phyloP scores from a whole-genome alignment of 2,797 vertebrate species.

The Micrastur ruficollis region DNA sequence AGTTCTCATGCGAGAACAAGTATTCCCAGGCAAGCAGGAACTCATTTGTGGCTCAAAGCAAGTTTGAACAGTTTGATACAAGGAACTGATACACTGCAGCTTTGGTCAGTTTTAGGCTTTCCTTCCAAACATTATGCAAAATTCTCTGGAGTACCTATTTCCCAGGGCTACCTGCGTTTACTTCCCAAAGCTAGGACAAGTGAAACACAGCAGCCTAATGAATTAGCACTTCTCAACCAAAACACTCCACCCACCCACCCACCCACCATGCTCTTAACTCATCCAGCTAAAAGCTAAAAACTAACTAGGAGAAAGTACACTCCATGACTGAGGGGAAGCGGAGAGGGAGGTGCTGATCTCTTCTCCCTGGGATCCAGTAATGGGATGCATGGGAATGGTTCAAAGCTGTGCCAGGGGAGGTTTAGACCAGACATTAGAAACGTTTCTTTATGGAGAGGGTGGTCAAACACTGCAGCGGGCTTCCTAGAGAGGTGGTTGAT shows the following conservation, averaged over 20 bases:
- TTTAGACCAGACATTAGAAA: background rate
- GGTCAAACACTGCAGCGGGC: background rate
- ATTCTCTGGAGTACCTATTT: background rate
- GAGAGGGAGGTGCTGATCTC: background rate
- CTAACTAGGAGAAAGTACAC: background rate
- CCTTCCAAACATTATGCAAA: background rate
- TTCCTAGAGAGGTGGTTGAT: no score
- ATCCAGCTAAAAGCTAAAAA: background rate
- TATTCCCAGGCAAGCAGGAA: constrained; percentile 19
- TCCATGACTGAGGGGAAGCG: background rate
- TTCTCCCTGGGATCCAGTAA: background rate
- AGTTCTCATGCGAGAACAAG: background rate
- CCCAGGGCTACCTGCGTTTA: background rate
- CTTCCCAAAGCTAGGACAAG: background rate
- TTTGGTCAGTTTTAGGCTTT: background rate
- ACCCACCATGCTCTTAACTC: background rate
- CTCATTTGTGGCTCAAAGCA: background rate
- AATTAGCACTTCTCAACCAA: background rate
- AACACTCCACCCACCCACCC: background rate
- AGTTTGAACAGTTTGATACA: background rate
- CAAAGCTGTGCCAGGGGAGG: background rate
- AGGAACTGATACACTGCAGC: background rate
- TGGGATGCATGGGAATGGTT: background rate
- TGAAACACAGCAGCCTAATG: background rate
- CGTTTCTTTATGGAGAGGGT: background rate